Conservation (phyloP, 2,888 invertebrate genomes). For the Leucophora obtusa region DNA sequence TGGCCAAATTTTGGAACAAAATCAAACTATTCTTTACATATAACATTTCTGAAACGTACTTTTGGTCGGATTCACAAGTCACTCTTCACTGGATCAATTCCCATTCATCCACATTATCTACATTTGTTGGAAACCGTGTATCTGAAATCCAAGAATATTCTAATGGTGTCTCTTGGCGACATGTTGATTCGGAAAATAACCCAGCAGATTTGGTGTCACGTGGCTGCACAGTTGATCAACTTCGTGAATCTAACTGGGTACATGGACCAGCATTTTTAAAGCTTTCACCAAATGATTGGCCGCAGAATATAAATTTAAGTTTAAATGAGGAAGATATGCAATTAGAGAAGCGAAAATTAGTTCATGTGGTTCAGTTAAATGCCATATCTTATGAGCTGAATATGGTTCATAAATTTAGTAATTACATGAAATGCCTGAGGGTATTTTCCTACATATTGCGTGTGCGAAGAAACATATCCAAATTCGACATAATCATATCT, state of each 20-base stretch:
- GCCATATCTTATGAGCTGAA: background rate
- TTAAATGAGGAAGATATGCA: background rate
- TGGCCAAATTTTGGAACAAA: constrained; percentile 40
- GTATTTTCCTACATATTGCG: constrained; percentile 8
- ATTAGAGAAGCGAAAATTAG: background rate
- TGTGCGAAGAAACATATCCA: no score
- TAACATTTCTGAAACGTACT: constrained; percentile 4
- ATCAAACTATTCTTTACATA: constrained; percentile 7
- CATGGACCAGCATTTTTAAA: constrained; percentile 14
- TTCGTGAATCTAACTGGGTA: constrained; percentile 8
- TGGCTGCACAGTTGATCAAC: constrained; percentile 2
- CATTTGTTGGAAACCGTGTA: constrained; percentile 50
- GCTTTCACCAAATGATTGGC: background rate
- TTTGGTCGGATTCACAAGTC: constrained; percentile 58
- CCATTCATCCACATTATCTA: constrained; percentile 47
- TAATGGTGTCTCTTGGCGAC: constrained; percentile 33
- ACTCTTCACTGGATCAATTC: constrained; percentile 47
- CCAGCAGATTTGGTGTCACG: constrained; percentile 57
- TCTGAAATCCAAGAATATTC: constrained; percentile 50
- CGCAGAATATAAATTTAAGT: background rate
- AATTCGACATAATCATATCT: no score
- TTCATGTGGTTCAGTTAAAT: background rate
- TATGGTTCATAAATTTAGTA: constrained; percentile 6
- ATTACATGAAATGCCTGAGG: constrained; percentile 9
- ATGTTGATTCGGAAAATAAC: constrained; percentile 49